phyloP scores from a whole-genome alignment of 2,797 vertebrate genomes.

The Takifugu rubripes region DNA sequence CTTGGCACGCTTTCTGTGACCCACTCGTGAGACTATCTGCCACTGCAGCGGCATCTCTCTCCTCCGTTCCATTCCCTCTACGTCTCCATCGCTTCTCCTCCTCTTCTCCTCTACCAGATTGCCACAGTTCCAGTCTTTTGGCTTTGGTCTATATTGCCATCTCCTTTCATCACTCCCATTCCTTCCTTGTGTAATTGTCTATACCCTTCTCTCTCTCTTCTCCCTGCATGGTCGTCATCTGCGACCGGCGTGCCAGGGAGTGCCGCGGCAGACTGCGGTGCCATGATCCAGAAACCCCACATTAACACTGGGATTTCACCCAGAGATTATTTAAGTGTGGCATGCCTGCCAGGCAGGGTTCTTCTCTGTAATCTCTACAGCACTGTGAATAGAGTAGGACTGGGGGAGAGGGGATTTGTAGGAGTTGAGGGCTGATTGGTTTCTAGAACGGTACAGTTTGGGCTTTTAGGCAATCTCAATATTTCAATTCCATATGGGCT shows the following conservation, averaged over 20 bases:
- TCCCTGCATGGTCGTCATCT: slow-evolving; percentile 46
- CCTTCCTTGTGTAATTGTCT: slow-evolving; percentile 13
- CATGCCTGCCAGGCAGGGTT: slow-evolving; percentile 73
- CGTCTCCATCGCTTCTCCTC: slow-evolving; percentile 45
- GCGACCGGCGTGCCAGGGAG: slow-evolving; percentile 51
- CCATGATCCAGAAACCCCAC: slow-evolving; percentile 72
- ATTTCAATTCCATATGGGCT: slow-evolving; percentile 71
- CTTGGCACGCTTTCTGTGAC: slow-evolving; percentile 71
- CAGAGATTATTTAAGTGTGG: slow-evolving; percentile 77
- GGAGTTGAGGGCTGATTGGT: slow-evolving; percentile 71
- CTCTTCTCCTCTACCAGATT: slow-evolving; percentile 50
- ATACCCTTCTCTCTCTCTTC: slow-evolving; percentile 1
- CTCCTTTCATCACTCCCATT: slow-evolving; percentile 6
- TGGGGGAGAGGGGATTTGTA: slow-evolving; percentile 70
- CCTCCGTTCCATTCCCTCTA: slow-evolving; percentile 48
- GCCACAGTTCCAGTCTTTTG: slow-evolving; percentile 42
- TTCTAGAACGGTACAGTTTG: slow-evolving; percentile 63
- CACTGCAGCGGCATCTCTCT: slow-evolving; percentile 57
- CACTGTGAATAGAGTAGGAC: slow-evolving; percentile 65
- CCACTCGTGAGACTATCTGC: slow-evolving; percentile 66
- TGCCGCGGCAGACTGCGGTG: slow-evolving; percentile 51
- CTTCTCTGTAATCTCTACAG: slow-evolving; percentile 70
- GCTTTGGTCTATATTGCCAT: slow-evolving; percentile 6
- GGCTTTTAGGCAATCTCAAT: slow-evolving; percentile 69
- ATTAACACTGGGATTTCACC: slow-evolving; percentile 76